These are phyloP conservation scores for Paratrypauchen microcephalus DNA, from an alignment of 2,797 vertebrate species.

Conservation along the genomic window DNA sequence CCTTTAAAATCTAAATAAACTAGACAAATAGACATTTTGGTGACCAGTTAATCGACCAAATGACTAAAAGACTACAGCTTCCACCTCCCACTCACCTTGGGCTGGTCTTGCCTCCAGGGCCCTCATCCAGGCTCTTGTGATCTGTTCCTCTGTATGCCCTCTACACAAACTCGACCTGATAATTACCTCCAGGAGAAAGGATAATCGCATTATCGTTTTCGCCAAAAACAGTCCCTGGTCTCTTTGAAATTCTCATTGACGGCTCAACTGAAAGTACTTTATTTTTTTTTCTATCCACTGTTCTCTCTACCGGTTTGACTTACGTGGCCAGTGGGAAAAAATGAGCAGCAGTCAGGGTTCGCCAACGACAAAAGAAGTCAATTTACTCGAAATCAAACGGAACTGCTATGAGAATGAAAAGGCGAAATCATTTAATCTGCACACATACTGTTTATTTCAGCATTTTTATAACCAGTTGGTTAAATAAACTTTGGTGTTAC, in stretches of 20 bases:
- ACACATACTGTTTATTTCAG: slow-evolving; percentile 4
- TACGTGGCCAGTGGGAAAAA: slow-evolving; percentile 8
- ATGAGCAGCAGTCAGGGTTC: slow-evolving; percentile 5
- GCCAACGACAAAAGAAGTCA: slow-evolving; percentile 30
- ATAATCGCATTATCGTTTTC: slow-evolving; percentile 69
- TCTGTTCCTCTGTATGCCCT: slow-evolving; percentile 49
- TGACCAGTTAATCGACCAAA: too few relatives aligned
- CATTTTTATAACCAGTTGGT: background rate
- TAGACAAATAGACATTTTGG: too few relatives aligned
- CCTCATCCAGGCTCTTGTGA: slow-evolving; percentile 48
- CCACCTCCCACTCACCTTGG: slow-evolving; percentile 69
- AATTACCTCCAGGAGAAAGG: slow-evolving; percentile 62
- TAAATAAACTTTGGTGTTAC: background rate
- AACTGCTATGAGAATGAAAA: background rate
- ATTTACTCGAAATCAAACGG: slow-evolving; percentile 25
- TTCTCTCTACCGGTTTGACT: slow-evolving; percentile 32
- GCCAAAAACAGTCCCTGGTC: slow-evolving; percentile 56
- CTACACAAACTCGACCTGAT: slow-evolving; percentile 56
- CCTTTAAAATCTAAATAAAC: too few relatives aligned
- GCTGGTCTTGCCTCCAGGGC: slow-evolving; percentile 43
- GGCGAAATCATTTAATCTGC: background rate
- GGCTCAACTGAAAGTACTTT: slow-evolving; percentile 31
- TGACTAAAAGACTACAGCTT: too few relatives aligned
- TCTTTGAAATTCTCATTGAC: slow-evolving; percentile 58
- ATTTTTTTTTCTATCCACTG: slow-evolving; percentile 19